Conservation (phyloP, 2,888 invertebrate genomes). For the Trissonchulus latispiculum region DNA sequence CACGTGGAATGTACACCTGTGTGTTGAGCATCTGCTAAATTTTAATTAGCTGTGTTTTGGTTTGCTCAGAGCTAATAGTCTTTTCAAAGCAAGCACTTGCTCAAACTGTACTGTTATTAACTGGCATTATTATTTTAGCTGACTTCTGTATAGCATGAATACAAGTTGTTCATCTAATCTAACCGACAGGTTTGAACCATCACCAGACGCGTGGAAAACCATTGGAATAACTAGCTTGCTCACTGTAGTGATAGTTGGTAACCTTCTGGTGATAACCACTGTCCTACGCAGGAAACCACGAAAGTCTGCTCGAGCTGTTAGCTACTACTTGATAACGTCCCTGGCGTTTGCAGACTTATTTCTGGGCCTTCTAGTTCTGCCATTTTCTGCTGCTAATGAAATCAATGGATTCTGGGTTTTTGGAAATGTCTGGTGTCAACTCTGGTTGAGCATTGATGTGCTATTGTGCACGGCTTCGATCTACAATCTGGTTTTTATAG, state of each 20-base stretch:
- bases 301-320: not conserved
- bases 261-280: not conserved
- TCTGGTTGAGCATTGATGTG: constrained; percentile 93
- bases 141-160: no score
- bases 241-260: not conserved
- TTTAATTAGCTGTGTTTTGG: no score
- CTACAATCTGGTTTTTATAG: constrained; percentile 87
- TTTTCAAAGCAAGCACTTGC: no score
- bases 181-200: no score
- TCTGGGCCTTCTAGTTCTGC: constrained; percentile 27
- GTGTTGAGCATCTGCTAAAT: no score
- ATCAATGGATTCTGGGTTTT: constrained; percentile 80
- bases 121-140: no score
- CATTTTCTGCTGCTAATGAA: constrained; percentile 12
- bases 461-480: constrained; percentile 99
- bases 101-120: no score
- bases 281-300: not conserved
- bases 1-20: no score
- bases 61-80: no score
- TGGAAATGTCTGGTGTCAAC: constrained; percentile 85
- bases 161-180: no score
- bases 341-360: constrained; percentile 27
- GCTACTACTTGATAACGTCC: constrained; percentile 20
- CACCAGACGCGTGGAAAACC: not conserved
- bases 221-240: not conserved